phyloP scores from a whole-genome alignment of 2,888 invertebrate genomes.

The Nomada hirtipes region DNA sequence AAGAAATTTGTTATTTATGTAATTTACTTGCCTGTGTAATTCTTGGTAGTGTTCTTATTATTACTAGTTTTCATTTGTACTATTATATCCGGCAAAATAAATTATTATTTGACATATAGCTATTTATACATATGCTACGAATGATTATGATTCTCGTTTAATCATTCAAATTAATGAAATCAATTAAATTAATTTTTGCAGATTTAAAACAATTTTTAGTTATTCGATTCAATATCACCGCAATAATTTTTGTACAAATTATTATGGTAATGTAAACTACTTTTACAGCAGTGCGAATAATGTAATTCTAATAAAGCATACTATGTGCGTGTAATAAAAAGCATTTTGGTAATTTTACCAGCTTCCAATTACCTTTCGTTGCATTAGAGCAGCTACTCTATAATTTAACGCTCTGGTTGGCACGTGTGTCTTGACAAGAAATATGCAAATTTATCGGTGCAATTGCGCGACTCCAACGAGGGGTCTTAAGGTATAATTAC shows the following conservation, averaged over 20 bases:
- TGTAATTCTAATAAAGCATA: not conserved
- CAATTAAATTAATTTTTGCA: too few relatives aligned
- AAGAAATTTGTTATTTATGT: not conserved
- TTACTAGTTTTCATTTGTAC: too few relatives aligned
- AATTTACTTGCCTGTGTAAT: not conserved
- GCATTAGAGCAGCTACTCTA: conserved; percentile 36
- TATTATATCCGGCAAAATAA: too few relatives aligned
- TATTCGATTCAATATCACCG: too few relatives aligned
- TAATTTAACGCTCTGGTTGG: conserved; percentile 55
- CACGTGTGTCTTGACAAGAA: conserved; percentile 46
- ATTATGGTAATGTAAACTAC: not conserved
- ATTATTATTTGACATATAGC: too few relatives aligned
- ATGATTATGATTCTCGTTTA: too few relatives aligned
- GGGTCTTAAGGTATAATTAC: conserved; percentile 48
- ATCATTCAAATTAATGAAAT: too few relatives aligned
- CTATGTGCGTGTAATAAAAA: not conserved
- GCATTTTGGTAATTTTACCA: conserved; percentile 14
- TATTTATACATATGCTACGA: too few relatives aligned
- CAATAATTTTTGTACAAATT: not conserved
- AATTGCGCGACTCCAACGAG: conserved; percentile 51
- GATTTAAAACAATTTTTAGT: too few relatives aligned
- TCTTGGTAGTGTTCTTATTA: too few relatives aligned
- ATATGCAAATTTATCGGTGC: conserved; percentile 53
- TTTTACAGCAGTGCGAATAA: not conserved
- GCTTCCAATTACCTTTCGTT: conserved; percentile 35